Evolutionary conservation across 2,113 vertebrate species (phyloP).

Genomic region (Microcebus lehilahytsara): DNA sequence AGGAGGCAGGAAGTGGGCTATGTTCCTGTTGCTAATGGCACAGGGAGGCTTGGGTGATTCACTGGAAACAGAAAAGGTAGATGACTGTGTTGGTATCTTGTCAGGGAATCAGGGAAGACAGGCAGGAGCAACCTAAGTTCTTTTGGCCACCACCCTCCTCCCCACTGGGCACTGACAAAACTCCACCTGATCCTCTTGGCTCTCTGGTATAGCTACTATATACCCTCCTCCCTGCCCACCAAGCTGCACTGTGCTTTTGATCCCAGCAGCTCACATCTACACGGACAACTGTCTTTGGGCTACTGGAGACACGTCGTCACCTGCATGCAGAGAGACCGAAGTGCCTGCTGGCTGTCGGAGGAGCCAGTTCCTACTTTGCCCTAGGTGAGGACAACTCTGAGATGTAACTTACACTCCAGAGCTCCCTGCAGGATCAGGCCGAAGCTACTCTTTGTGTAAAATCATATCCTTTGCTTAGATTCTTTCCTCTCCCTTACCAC

Average conservation of each 20-base stretch:
- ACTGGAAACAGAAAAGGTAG: not conserved
- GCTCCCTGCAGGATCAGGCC: too few relatives aligned
- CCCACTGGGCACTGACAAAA: accelerated
- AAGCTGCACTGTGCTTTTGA: too few relatives aligned
- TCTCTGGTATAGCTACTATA: not conserved
- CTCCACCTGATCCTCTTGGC: not conserved
- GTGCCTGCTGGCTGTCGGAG: too few relatives aligned
- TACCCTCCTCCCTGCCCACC: too few relatives aligned
- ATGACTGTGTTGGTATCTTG: not conserved
- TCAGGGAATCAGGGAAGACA: not conserved
- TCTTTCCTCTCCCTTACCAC: too few relatives aligned
- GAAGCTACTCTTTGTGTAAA: too few relatives aligned
- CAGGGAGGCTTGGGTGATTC: not conserved
- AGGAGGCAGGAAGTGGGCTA: not conserved
- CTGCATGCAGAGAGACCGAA: too few relatives aligned
- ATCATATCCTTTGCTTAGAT: too few relatives aligned
- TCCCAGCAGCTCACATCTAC: not conserved
- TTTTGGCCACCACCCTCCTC: not conserved
- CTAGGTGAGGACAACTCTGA: too few relatives aligned
- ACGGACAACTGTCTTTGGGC: not conserved
- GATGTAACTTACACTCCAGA: too few relatives aligned
- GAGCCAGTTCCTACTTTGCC: too few relatives aligned
- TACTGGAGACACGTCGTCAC: not conserved
- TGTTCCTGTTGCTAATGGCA: not conserved
- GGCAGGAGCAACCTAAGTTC: accelerated